A percentile compares a stretch with the other conserved stretches of the same genome.
Conservation (phyloP, 2,797 vertebrate species). For the Typhlichthys subterraneus region DNA sequence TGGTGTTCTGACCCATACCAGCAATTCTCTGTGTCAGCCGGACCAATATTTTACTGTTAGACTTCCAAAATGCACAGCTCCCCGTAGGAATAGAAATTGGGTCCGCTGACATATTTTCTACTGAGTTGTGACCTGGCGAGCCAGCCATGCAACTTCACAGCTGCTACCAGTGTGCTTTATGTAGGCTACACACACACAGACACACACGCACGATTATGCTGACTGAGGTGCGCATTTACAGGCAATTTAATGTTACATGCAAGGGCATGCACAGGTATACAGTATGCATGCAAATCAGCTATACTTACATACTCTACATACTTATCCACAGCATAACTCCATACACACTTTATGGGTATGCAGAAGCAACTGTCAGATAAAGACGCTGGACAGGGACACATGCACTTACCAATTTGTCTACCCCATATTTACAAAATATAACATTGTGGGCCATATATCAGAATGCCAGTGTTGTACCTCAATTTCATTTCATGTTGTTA, state of each 20-base stretch:
- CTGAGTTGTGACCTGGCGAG: conserved; percentile 49
- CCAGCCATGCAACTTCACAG: conserved; percentile 29
- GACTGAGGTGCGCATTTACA: conserved; percentile 20
- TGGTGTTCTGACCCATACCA: conserved; percentile 38
- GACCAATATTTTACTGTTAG: conserved; percentile 54
- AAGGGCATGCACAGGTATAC: conserved; percentile 5
- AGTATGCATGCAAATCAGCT: not conserved
- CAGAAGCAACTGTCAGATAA: too few relatives aligned
- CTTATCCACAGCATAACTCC: too few relatives aligned
- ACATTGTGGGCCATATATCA: conserved; percentile 51
- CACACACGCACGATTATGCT: too few relatives aligned
- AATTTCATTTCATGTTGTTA: conserved; percentile 54
- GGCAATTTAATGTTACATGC: conserved; percentile 22
- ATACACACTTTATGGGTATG: too few relatives aligned
- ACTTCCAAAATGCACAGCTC: conserved; percentile 48
- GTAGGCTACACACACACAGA: too few relatives aligned
- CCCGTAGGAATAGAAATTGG: conserved; percentile 57
- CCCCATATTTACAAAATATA: conserved; percentile 14
- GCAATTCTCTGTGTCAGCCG: conserved; percentile 54
- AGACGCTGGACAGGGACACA: not conserved
- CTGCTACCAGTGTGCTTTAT: not conserved
- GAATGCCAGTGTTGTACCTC: conserved; percentile 25
- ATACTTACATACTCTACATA: too few relatives aligned
- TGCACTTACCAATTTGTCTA: conserved; percentile 7
- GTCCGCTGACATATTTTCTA: conserved; percentile 56